These are phyloP conservation scores for Scelioninae gen. 1 DNA, from an alignment of 2,888 invertebrate genomes.

Conservation along the genomic window DNA sequence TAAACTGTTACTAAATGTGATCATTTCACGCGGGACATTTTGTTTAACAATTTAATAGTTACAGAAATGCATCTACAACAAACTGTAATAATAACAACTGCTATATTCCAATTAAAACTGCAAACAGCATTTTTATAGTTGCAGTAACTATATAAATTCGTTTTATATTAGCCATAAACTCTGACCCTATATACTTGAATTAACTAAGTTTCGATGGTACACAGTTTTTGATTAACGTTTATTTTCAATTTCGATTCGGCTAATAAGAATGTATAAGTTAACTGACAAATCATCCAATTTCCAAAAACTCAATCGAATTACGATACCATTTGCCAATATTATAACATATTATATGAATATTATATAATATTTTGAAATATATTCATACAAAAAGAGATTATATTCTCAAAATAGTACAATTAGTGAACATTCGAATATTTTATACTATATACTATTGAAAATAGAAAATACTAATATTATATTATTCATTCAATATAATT, in stretches of 20 bases:
- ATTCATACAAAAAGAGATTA: too few relatives aligned
- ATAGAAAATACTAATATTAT: too few relatives aligned
- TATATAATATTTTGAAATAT: too few relatives aligned
- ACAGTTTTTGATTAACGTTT: not conserved
- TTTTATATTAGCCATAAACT: constrained; percentile 16
- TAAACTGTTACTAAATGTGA: not conserved
- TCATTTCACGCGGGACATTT: not conserved
- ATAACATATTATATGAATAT: too few relatives aligned
- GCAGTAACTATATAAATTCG: constrained; percentile 28
- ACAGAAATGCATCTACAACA: constrained; percentile 1
- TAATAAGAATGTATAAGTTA: not conserved
- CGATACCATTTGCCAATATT: too few relatives aligned
- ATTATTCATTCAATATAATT: too few relatives aligned
- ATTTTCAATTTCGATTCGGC: too few relatives aligned
- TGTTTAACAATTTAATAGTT: constrained; percentile 2
- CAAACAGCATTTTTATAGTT: constrained; percentile 19
- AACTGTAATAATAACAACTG: constrained; percentile 9
- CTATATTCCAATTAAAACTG: constrained; percentile 6
- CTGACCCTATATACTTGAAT: not conserved
- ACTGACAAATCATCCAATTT: too few relatives aligned
- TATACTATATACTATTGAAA: too few relatives aligned
- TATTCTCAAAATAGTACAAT: too few relatives aligned
- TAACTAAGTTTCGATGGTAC: not conserved
- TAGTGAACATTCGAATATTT: too few relatives aligned
- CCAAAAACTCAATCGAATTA: too few relatives aligned